These are phyloP conservation scores for Danionella cerebrum DNA, from an alignment of 2,113 vertebrate genomes.

Conservation along the genomic window DNA sequence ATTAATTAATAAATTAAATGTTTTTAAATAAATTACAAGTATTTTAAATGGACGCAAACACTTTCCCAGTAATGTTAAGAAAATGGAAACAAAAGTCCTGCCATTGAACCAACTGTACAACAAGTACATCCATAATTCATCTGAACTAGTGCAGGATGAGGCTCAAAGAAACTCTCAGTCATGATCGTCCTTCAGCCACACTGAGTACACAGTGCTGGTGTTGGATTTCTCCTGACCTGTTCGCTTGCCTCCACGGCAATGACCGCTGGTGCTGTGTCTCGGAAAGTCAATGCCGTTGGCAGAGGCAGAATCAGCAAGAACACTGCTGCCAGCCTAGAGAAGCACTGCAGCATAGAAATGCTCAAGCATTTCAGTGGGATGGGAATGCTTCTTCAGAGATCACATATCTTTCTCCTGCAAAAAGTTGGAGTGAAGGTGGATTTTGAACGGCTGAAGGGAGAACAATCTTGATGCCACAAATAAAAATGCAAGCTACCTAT, in stretches of 20 bases:
- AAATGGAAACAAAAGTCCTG: background rate
- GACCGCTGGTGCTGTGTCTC: slow-evolving; percentile 18
- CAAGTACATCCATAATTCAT: background rate
- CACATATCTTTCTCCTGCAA: background rate
- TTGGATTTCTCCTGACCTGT: slow-evolving; percentile 36
- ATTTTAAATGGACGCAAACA: too few relatives aligned
- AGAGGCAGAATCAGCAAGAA: slow-evolving; percentile 42
- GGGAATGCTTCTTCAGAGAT: background rate
- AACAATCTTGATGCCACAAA: background rate
- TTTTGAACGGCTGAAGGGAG: background rate
- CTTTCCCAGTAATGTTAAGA: background rate
- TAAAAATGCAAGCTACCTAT: background rate
- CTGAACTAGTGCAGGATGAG: background rate
- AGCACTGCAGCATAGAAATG: slow-evolving; percentile 14
- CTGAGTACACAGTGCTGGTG: slow-evolving; percentile 18
- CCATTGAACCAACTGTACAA: background rate
- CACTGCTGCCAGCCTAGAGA: background rate
- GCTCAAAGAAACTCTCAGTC: background rate
- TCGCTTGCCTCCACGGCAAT: slow-evolving; percentile 2
- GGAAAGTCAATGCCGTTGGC: slow-evolving; percentile 31
- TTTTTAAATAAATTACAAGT: too few relatives aligned
- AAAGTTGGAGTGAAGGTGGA: background rate
- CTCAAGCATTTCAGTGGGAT: background rate
- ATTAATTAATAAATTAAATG: too few relatives aligned
- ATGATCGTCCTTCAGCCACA: slow-evolving; percentile 29